Conservation (phyloP, 2,797 vertebrate genomes). For the Mus minutoides region DNA sequence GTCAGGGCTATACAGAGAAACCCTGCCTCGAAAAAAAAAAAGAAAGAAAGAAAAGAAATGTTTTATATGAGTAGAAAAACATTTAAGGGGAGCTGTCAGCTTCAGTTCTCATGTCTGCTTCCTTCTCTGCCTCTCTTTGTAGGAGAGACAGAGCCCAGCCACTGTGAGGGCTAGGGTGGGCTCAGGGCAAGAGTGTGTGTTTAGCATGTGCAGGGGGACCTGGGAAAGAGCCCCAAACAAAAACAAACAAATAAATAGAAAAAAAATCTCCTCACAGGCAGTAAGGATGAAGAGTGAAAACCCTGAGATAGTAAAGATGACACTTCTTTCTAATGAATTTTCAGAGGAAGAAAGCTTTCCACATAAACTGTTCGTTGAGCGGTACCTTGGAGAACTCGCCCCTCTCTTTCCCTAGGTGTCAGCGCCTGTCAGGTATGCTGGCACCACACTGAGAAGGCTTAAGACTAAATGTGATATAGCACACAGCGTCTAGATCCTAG, state of each 20-base stretch:
- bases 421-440: background rate
- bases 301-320: background rate
- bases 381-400: background rate
- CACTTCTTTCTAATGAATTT: background rate
- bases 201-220: background rate
- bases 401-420: background rate
- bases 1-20: no score
- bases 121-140: background rate
- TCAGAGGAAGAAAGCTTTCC: background rate
- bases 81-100: background rate
- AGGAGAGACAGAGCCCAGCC: background rate
- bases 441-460: background rate
- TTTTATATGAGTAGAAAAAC: background rate
- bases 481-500: background rate
- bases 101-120: background rate
- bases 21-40: no score
- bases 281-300: background rate
- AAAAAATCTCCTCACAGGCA: background rate
- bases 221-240: background rate
- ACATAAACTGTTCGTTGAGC: background rate
- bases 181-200: background rate
- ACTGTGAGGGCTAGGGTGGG: background rate
- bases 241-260: background rate
- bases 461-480: background rate
- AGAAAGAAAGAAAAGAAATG: no score